Base-by-base conservation (phyloP, 2,797 vertebrate species). In the Sebastes hubbsi region DNA sequence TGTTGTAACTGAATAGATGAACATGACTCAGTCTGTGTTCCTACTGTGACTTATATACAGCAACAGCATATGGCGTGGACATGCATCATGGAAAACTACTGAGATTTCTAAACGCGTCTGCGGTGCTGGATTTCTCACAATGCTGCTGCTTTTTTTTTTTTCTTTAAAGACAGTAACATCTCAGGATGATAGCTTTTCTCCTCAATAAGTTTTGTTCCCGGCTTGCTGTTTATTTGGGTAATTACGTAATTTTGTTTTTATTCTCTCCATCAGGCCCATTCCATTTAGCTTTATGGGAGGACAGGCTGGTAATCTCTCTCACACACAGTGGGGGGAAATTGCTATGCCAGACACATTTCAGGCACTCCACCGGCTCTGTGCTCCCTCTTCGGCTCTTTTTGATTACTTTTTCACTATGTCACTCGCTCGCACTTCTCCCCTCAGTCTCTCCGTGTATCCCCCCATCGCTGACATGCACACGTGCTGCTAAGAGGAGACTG, bases 401-500 rank as follows among this genome's bases (percentile, higher is more conserved):
- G 89, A 92, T 90, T 91, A 83, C 91, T 91, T 93, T 92, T 87
- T 88, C 85, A 87, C 85, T 62, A 70, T 90, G 87, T 86, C 82
- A 81, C 89, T 89, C 64, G 80, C 84, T 84, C 84, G 70, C 75
- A 30, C 85, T 66, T 52, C 82, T 55, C 78, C 75, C 29, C 83
- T 70, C 87, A 52, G 67, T 82, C 82, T 75, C 63, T 6, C 58
- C 22, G 56, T 81, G 34, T 70, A 61, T 60, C 78, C 75, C 66
- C 78, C 81, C 87, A 71, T 82, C 77, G 12, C 82, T 71, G 89
- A 90, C 90, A 75, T n/a, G 83, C 91, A 90, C 91, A 91, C 83
- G 77, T 91, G 91, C 91, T 34, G 85, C 88, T 83, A 42, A 82
- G 85, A 73, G 73, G 68, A 89, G 95, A 96, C 89, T 95, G 96